Evolutionary conservation across 2,113 vertebrate genomes (phyloP), one percentile per base, ranked within the genome.

Genomic region (Nipponia nippon): DNA sequence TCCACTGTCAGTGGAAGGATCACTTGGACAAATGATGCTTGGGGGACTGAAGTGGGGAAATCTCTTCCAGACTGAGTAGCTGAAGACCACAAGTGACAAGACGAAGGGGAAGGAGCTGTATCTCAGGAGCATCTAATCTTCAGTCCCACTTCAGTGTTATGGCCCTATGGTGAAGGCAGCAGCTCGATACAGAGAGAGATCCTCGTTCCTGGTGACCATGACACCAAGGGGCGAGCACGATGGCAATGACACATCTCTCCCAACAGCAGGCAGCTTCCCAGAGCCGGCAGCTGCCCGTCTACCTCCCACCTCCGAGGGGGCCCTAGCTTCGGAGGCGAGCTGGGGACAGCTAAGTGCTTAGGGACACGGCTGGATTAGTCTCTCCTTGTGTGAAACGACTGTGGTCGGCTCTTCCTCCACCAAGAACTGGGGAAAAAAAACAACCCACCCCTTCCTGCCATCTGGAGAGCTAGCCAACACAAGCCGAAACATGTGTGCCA

Each of bases 371-470:
- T 62, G 81, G 62, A 67, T 83, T 70, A 90, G 66, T 13, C 62
- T 87, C 87, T 82, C 73, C 95, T 92, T 75, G 40, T 73, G 82
- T 27, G 49, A 85, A 95, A 93, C 1, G 8, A 84, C 89, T 61
- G 65, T 9, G 36, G 61, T 69, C 18, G 23, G 81, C 53, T 94
- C 77, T 95, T 93, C 75, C 75, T 79, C 65, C 78, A 76, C 50
- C 62, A 87, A 83, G 78, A 86, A 66, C 58, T 40, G 22, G 36
- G 44, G 66, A 50, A 59, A 65, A 63, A 61, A 58, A 70, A 53
- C 40, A 53, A 26, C 44, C 79, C 50, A 72, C 38, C 80, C 71
- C 89, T 97, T 93, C 91, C 94, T 96, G 96, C 96, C 95, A 97
- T 96, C 94, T 97, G 97, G 95, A 76, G 84, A 85, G 81, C 73